Base-by-base conservation (phyloP, 2,888 invertebrate species). In the Cosmopolites sordidus region DNA sequence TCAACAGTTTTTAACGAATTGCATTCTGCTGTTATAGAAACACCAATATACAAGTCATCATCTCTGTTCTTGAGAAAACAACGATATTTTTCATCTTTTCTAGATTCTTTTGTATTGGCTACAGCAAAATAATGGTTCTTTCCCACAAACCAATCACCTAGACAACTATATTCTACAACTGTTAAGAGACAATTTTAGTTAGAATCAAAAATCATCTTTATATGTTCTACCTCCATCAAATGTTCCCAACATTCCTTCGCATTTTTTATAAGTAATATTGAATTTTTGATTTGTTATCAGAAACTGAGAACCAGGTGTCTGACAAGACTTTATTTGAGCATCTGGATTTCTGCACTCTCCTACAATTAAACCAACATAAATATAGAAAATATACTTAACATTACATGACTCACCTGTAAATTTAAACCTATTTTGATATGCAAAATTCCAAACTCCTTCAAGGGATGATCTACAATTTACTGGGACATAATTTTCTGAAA, bases 81-180 rank as follows among this genome's bases (percentile, higher is more conserved):
- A 37, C 96, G 81, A 71, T 93, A 97, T 68, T 90, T 90, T 71
- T 96, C 94, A 73, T 97, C 93, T 72, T 90, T 90, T 64, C 95
- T 83, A 5, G 95, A 94, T 73, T 96, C 94, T 66, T 95, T 94
- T 0, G 94, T 93, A 69, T 97, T 96, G 5, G 92, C 92, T n/a
- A 96, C 93, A 48, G 94, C 97, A 74, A 97, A 95, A 73, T 89
- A 97, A 68, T 95, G 94, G 75, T 97, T 95, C 69, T 95, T 95
- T 11, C 88, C 92, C 17, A 93, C 87, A 74, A 94, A 93, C 94
- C 95, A 95, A 77, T 94, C 92, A 1, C 94, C 95, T 56, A 95
- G 76, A 68, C 95, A 95, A 72, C 89, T 92, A 72, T 88, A 95
- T 72, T 94, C 93, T 5, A 93, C 92, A 56, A 88, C 88, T 77